Percentiles rank a stretch among this genome's conserved stretches.
These are phyloP conservation scores for Petrocephalus microphthalmus DNA, from an alignment of 2,113 vertebrate species.

Conservation along the genomic window DNA sequence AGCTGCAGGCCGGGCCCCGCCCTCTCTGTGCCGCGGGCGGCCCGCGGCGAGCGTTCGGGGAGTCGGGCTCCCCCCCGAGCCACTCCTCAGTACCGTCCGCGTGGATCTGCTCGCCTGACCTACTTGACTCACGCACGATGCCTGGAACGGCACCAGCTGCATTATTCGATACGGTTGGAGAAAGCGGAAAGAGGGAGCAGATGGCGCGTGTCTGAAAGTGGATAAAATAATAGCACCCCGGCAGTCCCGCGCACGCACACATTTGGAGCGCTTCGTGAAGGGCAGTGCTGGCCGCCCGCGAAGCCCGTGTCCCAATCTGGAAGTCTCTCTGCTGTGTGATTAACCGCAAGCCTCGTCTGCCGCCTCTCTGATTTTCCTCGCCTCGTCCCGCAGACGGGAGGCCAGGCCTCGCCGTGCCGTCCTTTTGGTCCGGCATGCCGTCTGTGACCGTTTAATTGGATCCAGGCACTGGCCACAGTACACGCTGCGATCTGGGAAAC, in stretches of 20 bases:
- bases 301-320: background rate
- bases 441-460: slow-evolving; percentile 9
- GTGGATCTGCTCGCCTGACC: background rate
- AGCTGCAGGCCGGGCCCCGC: background rate
- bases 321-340: background rate
- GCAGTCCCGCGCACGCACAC: background rate
- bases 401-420: background rate
- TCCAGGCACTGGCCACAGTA: background rate
- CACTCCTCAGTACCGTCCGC: background rate
- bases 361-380: background rate
- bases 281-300: background rate
- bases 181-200: slow-evolving; percentile 9
- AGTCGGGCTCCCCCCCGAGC: background rate
- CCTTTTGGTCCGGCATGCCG: background rate
- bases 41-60: background rate
- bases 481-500: background rate
- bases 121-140: background rate
- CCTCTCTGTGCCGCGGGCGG: too few species aligned
- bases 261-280: background rate
- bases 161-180: background rate
- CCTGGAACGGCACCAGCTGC: background rate
- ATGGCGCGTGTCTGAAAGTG: background rate
- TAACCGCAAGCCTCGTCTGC: background rate
- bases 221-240: background rate
- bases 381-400: background rate